A percentile compares a stretch with the other conserved stretches of the same genome.
Conservation (phyloP, 2,888 invertebrate genomes). For the Rhagium mordax region DNA sequence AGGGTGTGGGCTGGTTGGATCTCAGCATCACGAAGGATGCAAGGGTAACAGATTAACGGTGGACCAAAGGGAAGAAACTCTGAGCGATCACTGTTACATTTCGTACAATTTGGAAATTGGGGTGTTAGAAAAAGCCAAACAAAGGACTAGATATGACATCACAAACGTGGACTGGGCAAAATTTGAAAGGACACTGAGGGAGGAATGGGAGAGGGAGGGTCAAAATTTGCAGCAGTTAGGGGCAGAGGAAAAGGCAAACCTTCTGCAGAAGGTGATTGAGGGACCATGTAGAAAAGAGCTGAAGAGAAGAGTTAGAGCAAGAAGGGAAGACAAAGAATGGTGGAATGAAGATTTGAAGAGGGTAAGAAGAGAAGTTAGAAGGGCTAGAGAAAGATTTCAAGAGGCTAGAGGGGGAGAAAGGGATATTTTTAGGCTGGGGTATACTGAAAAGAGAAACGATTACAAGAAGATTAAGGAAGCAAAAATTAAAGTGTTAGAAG, state of each 20-base stretch:
- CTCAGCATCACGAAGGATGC: slow-evolving; percentile 35
- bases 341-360: background rate
- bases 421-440: background rate
- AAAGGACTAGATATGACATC: background rate
- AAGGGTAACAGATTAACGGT: slow-evolving; percentile 32
- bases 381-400: background rate
- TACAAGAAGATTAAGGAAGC: slow-evolving; percentile 14
- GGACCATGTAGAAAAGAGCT: background rate
- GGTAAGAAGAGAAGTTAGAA: too few species aligned
- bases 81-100: slow-evolving; percentile 47
- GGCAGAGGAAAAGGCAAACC: background rate
- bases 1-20: slow-evolving; percentile 46
- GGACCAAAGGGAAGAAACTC: slow-evolving; percentile 31
- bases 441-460: background rate
- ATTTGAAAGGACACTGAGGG: background rate
- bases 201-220: background rate
- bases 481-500: background rate
- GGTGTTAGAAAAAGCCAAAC: background rate
- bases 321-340: background rate
- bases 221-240: background rate
- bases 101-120: slow-evolving; percentile 9
- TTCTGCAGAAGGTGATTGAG: background rate
- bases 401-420: background rate
- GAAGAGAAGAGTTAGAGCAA: background rate
- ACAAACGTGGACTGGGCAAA: background rate